Conservation (phyloP, 2,113 vertebrate species). For the Erinaceus europaeus region DNA sequence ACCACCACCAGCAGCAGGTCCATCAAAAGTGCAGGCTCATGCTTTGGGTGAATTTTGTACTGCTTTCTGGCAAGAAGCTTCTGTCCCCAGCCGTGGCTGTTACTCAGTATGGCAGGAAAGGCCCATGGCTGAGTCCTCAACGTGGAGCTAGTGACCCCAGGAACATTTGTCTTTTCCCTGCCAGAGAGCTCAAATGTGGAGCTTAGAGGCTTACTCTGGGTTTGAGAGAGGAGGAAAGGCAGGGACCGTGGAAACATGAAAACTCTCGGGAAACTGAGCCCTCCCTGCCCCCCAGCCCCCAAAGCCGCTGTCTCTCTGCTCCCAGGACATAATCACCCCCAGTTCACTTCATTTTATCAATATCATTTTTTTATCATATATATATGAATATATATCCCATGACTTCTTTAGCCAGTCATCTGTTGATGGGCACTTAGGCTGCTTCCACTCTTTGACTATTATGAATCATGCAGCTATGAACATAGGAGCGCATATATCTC, state of each 20-base stretch:
- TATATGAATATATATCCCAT: too few relatives aligned
- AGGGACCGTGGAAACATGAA: neutral
- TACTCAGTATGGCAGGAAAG: neutral
- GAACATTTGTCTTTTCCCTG: neutral
- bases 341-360: too few relatives aligned
- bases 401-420: too few relatives aligned
- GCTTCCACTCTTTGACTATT: too few relatives aligned
- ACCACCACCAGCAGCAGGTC: too few relatives aligned
- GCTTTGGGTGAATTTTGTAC: neutral
- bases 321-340: too few relatives aligned
- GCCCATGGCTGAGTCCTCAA: neutral
- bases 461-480: too few relatives aligned
- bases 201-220: neutral
- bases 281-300: neutral
- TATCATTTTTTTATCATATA: too few relatives aligned
- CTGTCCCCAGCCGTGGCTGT: neutral
- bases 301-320: neutral
- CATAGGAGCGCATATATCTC: too few relatives aligned
- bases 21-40: neutral
- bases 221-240: neutral
- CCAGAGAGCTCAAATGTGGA: neutral
- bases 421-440: too few relatives aligned
- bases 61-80: neutral
- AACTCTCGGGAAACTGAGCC: neutral
- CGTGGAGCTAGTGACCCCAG: neutral